Conservation (phyloP, 2,888 invertebrate species). For the Papilio gigon region DNA sequence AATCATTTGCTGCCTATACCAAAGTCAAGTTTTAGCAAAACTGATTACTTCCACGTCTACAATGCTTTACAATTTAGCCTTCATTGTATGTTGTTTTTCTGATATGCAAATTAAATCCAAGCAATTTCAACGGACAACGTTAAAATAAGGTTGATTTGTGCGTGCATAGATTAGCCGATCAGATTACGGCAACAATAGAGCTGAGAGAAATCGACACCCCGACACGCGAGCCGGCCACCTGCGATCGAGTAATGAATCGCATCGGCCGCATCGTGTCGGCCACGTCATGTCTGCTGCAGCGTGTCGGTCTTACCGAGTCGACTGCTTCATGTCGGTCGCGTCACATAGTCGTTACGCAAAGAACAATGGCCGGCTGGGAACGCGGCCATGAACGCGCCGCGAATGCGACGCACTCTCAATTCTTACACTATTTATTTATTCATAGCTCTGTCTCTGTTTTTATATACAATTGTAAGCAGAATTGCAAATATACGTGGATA, state of each 20-base stretch:
- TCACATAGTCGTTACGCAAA: constrained; percentile 73
- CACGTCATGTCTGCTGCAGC: constrained; percentile 49
- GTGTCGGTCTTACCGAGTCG: constrained; percentile 26
- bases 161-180: constrained; percentile 50
- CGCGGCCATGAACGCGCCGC: constrained; percentile 73
- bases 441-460: constrained; percentile 65
- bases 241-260: constrained; percentile 64
- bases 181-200: constrained; percentile 67
- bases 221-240: constrained; percentile 61
- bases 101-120: not conserved
- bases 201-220: constrained; percentile 68
- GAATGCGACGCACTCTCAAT: constrained; percentile 54
- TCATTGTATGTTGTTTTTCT: not conserved
- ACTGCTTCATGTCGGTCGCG: constrained; percentile 39
- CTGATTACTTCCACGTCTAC: not conserved
- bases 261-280: constrained; percentile 39
- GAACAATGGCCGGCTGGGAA: constrained; percentile 77
- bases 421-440: constrained; percentile 66
- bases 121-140: constrained; percentile 46
- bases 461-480: constrained; percentile 66
- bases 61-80: not conserved
- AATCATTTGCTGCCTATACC: not conserved
- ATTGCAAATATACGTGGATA: constrained; percentile 69
- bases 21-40: not conserved
- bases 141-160: constrained; percentile 40